These are phyloP conservation scores for Heteronetta atricapilla DNA, from an alignment of 2,113 vertebrate species.

Conservation along the genomic window DNA sequence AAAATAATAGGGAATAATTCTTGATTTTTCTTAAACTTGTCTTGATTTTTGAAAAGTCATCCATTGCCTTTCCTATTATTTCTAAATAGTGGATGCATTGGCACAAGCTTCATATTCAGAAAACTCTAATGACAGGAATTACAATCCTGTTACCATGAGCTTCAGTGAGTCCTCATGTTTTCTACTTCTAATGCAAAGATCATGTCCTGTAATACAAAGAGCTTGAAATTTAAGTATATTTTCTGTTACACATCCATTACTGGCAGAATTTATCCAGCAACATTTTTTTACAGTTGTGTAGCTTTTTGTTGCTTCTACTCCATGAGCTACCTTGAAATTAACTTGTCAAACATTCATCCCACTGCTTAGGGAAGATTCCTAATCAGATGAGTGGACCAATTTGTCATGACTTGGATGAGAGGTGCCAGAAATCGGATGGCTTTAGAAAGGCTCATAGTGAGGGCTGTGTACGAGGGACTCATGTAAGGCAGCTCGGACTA, in stretches of 20 bases:
- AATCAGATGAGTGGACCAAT: slow-evolving; percentile 29
- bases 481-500: not conserved
- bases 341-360: not conserved
- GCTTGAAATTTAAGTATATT: slow-evolving; percentile 44
- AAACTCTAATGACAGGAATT: slow-evolving; percentile 18
- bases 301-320: not conserved
- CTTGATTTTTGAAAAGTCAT: slow-evolving; percentile 1
- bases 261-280: slow-evolving; percentile 38
- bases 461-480: not conserved
- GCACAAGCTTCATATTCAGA: slow-evolving; percentile 10
- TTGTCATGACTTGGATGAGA: not conserved
- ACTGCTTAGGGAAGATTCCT: slow-evolving; percentile 20
- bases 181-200: not conserved
- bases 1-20: slow-evolving; percentile 43
- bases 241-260: slow-evolving; percentile 41
- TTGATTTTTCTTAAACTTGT: not conserved
- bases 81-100: slow-evolving; percentile 1
- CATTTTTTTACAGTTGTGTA: slow-evolving; percentile 2
- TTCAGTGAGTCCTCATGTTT: not conserved
- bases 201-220: slow-evolving; percentile 19
- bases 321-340: slow-evolving; percentile 60
- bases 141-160: slow-evolving; percentile 11
- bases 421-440: not conserved
- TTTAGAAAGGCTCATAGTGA: not conserved
- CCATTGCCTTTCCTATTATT: not conserved